A percentile compares a stretch with the other conserved stretches of the same genome.
These are phyloP conservation scores for Amphipoea oculea DNA, from an alignment of 2,888 invertebrate species.

Conservation along the genomic window DNA sequence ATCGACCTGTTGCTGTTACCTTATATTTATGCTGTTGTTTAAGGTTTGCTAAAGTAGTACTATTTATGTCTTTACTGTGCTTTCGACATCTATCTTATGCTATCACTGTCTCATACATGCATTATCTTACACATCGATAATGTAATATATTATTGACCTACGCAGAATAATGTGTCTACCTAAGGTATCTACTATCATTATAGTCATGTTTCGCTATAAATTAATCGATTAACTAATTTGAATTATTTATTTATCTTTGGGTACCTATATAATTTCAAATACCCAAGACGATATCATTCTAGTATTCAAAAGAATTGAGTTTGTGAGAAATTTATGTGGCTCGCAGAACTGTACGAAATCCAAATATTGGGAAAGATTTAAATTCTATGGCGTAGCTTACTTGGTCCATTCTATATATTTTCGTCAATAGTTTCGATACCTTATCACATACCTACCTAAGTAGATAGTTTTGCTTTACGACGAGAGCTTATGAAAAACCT, in stretches of 20 bases:
- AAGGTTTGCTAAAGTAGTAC: conserved; percentile 58
- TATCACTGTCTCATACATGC: conserved; percentile 14
- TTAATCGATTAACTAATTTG: not conserved
- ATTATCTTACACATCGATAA: conserved; percentile 13
- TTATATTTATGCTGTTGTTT: conserved; percentile 51
- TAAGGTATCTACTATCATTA: not conserved
- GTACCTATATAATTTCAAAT: not conserved
- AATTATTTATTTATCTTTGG: not conserved
- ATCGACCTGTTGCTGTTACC: conserved; percentile 59
- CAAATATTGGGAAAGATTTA: not conserved
- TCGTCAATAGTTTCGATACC: not conserved
- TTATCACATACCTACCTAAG: conserved; percentile 16
- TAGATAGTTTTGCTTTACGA: conserved; percentile 25
- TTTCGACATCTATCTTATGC: conserved; percentile 42
- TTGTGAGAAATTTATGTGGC: not conserved
- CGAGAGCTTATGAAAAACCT: conserved; percentile 17
- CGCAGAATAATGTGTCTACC: conserved; percentile 1
- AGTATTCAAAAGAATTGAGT: not conserved
- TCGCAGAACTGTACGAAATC: not conserved
- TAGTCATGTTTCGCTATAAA: not conserved
- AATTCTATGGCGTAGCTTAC: not conserved
- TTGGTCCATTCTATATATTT: not conserved
- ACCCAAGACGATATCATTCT: not conserved
- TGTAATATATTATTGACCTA: conserved; percentile 3
- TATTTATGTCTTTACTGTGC: conserved; percentile 42